Conservation (phyloP, 2,113 vertebrate species). For the Phylloscopus trochiloides region DNA sequence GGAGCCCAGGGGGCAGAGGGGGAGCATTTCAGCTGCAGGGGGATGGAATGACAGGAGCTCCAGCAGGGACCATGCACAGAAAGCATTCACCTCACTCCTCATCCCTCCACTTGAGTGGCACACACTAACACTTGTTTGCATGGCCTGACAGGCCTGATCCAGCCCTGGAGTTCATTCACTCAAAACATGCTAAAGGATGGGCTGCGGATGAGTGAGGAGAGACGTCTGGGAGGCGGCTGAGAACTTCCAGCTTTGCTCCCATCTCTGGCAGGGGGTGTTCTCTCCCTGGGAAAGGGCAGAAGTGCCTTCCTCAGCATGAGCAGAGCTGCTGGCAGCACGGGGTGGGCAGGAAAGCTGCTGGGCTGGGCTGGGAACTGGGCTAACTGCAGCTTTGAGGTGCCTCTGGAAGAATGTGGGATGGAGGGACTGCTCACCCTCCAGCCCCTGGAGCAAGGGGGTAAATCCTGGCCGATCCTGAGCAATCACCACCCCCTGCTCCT, state of each 20-base stretch:
- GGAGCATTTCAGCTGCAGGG: not conserved
- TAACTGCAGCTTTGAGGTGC: not conserved
- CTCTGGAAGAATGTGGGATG: not conserved
- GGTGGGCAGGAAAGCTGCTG: not conserved
- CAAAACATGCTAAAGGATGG: constrained; percentile 11
- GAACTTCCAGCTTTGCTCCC: not conserved
- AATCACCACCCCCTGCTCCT: not conserved
- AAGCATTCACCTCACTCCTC: not conserved
- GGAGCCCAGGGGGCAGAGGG: too few relatives aligned
- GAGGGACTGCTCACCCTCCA: not conserved
- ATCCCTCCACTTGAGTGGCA: constrained; percentile 39
- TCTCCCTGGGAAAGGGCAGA: not conserved
- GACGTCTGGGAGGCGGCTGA: not conserved
- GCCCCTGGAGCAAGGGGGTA: not conserved
- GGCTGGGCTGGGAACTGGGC: not conserved
- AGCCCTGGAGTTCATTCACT: not conserved
- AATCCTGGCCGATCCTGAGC: not conserved
- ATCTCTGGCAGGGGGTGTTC: not conserved
- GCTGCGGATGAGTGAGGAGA: not conserved
- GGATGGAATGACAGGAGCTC: not conserved
- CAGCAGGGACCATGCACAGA: not conserved
- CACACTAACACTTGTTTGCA: not conserved
- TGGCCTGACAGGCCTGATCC: not conserved
- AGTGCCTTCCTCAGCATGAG: accelerated
- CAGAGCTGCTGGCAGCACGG: not conserved